A percentile compares a stretch with the other conserved stretches of the same genome.
These are phyloP conservation scores for Ctenosaura bakeri DNA, from an alignment of 2,797 vertebrate species.

Conservation along the genomic window DNA sequence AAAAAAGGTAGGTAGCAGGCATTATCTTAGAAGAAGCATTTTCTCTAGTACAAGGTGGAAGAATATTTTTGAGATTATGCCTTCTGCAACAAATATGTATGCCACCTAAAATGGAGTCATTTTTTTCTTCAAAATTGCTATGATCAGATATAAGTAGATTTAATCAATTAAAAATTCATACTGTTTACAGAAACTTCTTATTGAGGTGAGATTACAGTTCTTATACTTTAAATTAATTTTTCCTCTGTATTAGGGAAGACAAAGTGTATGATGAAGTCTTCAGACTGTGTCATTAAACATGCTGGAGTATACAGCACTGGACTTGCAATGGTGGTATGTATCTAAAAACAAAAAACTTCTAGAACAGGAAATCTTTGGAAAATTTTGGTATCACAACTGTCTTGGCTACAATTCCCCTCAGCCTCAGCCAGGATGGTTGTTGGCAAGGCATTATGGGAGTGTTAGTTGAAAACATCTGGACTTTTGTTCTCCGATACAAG, in stretches of 20 bases:
- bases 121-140: background rate
- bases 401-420: background rate
- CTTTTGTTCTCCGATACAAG: background rate
- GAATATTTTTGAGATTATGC: background rate
- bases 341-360: constrained; percentile 21
- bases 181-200: background rate
- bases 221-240: background rate
- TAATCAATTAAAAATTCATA: background rate
- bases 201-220: background rate
- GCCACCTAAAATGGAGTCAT: background rate
- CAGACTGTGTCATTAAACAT: constrained; percentile 97
- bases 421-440: background rate
- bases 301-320: constrained; percentile 95
- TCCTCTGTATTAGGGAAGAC: constrained; percentile 90
- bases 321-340: constrained; percentile 97
- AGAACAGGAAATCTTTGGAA: background rate
- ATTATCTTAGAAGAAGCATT: background rate
- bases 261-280: constrained; percentile 99
- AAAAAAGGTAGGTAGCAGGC: background rate
- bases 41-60: background rate
- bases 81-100: background rate
- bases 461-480: background rate
- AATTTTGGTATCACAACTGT: background rate
- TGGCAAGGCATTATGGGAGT: background rate
- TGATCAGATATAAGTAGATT: background rate